Base-by-base conservation (phyloP, 2,888 invertebrate species). In the Carcina quercana region DNA sequence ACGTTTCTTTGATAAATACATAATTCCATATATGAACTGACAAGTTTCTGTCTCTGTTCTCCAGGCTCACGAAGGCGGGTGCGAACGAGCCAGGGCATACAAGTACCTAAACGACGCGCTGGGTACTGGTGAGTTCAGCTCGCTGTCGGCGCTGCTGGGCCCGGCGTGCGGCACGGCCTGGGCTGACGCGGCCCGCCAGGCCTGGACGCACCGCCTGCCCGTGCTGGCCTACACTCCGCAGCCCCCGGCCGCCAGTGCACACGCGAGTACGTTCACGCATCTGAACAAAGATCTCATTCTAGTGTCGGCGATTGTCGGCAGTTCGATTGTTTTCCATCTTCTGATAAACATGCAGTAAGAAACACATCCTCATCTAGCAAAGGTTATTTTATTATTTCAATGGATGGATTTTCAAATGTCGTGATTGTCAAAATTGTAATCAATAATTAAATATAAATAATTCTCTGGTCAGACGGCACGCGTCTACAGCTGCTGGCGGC, bases 151-250 rank as follows among this genome's bases (percentile, higher is more conserved):
- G 10, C 59, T 70, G 36, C 70, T 61, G 22, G 80, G 78, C 2
- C 76, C 78, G 13, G 71, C 73, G 39, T 80, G 80, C 48, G 71
- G 63, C 30, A 66, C 59, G 2, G 65, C 73, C 2, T 72, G 70
- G 51, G 62, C 61, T 1, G 75, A 69, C 45, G 69, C 68, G 33
- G 67, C 72, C 38, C 63, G 69, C 2, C 72, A 70, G 47, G 55
- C 63, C 37, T 49, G 59, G 3, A 49, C 60, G 37, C 65, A 70
- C 38, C 47, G 50, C 28, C 53, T 79, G 51, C 74, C 79, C 7
- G 47, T 63, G 47, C 50, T 79, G 33, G 74, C 67, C 22, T 80
- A 74, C 57, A 70, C 64, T 25, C 44, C 67, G 40, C 69, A 66
- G 41, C 54, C 65, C 21, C 21, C 45, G 38, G 14, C 15, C 25